Base-by-base conservation (phyloP, 1,140 invertebrate species). In the Drosophila pseudoobscura region DNA sequence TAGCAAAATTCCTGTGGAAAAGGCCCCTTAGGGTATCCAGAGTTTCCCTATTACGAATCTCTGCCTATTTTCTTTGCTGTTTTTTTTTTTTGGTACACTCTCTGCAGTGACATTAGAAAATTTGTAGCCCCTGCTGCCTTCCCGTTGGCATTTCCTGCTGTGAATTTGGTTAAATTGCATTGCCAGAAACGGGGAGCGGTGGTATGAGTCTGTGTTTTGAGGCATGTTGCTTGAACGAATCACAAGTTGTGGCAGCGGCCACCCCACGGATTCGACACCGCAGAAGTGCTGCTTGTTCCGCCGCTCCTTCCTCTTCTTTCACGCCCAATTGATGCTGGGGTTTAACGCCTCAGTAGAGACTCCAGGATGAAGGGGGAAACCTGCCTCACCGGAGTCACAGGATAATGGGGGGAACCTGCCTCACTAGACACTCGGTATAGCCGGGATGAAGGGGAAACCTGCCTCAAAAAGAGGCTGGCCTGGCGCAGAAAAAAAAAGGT, bases 281-380 rank as follows among this genome's bases (percentile, higher is more conserved):
- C 79, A 87, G 62, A 82, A 88, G 83, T 74, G 82, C 82, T 73
- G 49, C 80, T 71, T 85, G 80, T 80, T 82, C 72, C 45, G 71
- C 71, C 75, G n/a, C 9, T 9, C 52, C 57, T 31, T 5, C 9
- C 56, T 9, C 11, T 46, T 43, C 80, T 78, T 90, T 91, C 77
- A 89, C 75, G 90, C 89, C 87, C 89, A 90, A 91, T 91, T 89
- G 79, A 60, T 76, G 78, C 80, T 39, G 35, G 69, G 72, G 77
- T 69, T 90, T 90, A 83, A 90, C 85, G 89, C 89, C 75, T 78
- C 78, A 85, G 78, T 87, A 70, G 60, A 52, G 11, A 13, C 11
- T 26, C 24, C 11, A 39, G 35, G 35, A 4, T 39, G 35, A 39
- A 39, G 35, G 11, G 45, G 8, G 51, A 20, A 43, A 35, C 26